Conservation (phyloP, 2,888 invertebrate genomes). For the Asteroscopus sphinx region DNA sequence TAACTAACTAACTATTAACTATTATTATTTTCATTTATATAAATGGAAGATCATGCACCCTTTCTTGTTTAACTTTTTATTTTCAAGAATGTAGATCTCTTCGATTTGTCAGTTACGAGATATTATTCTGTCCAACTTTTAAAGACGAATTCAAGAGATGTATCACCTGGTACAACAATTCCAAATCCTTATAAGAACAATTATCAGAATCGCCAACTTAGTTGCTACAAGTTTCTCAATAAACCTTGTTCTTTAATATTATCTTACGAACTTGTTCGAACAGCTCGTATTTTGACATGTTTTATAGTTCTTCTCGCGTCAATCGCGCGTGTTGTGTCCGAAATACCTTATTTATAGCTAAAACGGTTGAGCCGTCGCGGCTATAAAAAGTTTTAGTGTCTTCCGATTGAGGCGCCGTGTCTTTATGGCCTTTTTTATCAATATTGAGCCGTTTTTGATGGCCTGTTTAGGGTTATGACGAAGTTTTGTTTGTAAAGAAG, state of each 20-base stretch:
- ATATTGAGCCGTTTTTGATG: constrained; percentile 56
- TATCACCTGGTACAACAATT: not conserved
- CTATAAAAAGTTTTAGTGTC: constrained; percentile 56
- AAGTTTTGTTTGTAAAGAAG: constrained; percentile 54
- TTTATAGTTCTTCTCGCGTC: constrained; percentile 50
- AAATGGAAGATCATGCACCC: no score
- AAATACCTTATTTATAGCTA: constrained; percentile 54
- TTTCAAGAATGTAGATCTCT: no score
- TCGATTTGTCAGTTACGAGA: no score
- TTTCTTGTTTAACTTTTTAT: no score
- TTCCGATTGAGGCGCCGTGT: constrained; percentile 58
- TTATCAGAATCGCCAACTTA: constrained; percentile 9
- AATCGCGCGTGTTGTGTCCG: constrained; percentile 49
- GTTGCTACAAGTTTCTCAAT: constrained; percentile 28
- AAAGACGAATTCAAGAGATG: no score
- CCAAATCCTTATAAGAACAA: constrained; percentile 10
- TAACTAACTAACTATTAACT: no score
- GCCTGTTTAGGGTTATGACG: constrained; percentile 56
- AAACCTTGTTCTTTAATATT: constrained; percentile 28
- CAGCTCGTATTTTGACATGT: constrained; percentile 44
- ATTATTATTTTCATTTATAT: no score
- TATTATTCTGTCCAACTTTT: no score
- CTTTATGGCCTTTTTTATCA: constrained; percentile 55
- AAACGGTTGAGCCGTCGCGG: constrained; percentile 51
- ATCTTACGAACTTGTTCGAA: constrained; percentile 35